These are phyloP conservation scores for Apamea epomidion DNA, from an alignment of 2,888 invertebrate species.

Conservation along the genomic window DNA sequence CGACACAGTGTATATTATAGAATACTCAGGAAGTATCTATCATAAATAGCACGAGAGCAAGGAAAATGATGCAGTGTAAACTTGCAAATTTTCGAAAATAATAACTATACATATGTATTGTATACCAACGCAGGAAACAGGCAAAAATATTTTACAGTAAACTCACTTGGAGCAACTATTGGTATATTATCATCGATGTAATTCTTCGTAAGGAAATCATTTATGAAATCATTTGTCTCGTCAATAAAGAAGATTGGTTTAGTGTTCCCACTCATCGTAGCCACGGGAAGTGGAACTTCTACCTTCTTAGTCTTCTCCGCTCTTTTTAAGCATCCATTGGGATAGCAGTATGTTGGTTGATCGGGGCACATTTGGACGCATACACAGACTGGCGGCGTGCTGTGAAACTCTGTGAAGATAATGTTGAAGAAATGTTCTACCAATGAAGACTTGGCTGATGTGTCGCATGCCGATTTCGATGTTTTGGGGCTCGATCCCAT, in stretches of 20 bases:
- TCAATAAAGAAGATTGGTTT: conserved; percentile 75
- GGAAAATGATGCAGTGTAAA: too few relatives aligned
- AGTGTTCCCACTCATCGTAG: conserved; percentile 64
- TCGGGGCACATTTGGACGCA: conserved; percentile 84
- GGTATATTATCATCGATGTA: conserved; percentile 63
- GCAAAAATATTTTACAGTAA: neutral
- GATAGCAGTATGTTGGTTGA: conserved; percentile 84
- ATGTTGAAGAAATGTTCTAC: conserved; percentile 84
- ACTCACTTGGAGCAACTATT: conserved; percentile 49
- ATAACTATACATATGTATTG: too few relatives aligned
- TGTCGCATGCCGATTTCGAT: conserved; percentile 69
- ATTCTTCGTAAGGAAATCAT: conserved; percentile 70
- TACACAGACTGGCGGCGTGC: conserved; percentile 79
- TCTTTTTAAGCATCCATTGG: conserved; percentile 81
- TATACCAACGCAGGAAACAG: neutral
- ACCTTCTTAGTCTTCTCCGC: conserved; percentile 63
- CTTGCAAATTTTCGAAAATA: neutral
- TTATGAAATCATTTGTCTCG: conserved; percentile 71
- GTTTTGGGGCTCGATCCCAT: conserved; percentile 52
- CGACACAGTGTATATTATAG: neutral
- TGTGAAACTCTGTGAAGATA: conserved; percentile 82
- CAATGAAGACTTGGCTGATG: conserved; percentile 67
- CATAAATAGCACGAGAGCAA: neutral
- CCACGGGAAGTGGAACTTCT: conserved; percentile 53
- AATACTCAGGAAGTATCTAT: neutral